phyloP scores from a whole-genome alignment of 2,113 vertebrate genomes.

The Sinocyclocheilus grahami region DNA sequence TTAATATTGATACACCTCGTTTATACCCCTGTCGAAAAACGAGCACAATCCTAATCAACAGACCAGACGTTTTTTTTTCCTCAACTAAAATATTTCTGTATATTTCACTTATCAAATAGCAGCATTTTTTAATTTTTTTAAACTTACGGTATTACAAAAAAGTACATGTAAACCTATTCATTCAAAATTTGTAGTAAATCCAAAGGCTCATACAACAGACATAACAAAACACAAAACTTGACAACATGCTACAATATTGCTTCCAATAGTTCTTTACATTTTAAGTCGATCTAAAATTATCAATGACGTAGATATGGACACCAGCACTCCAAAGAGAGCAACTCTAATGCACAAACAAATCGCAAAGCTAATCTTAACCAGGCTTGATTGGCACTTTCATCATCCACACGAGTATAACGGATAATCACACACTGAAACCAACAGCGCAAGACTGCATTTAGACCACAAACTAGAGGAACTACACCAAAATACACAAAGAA shows the following conservation, averaged over 20 bases:
- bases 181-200: slow-evolving; percentile 82
- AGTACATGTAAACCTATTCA: slow-evolving; percentile 86
- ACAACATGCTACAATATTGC: slow-evolving; percentile 85
- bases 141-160: slow-evolving; percentile 78
- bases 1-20: slow-evolving; percentile 78
- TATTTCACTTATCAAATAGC: slow-evolving; percentile 82
- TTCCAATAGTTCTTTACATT: slow-evolving; percentile 84
- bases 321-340: slow-evolving; percentile 75
- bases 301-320: slow-evolving; percentile 81
- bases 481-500: slow-evolving; percentile 83
- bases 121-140: slow-evolving; percentile 76
- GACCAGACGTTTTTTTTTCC: slow-evolving; percentile 74
- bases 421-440: slow-evolving; percentile 80
- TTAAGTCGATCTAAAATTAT: slow-evolving; percentile 80
- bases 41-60: slow-evolving; percentile 77
- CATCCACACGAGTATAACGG: slow-evolving; percentile 84
- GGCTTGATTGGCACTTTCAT: slow-evolving; percentile 81
- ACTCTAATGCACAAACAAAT: slow-evolving; percentile 81
- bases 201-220: slow-evolving; percentile 82
- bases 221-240: slow-evolving; percentile 79
- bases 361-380: slow-evolving; percentile 82
- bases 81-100: slow-evolving; percentile 82
- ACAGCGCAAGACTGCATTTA: slow-evolving; percentile 83
- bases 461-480: slow-evolving; percentile 85
- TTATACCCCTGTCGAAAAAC: slow-evolving; percentile 70